phyloP scores from a whole-genome alignment of 2,797 vertebrate genomes.

The Euthynnus affinis region DNA sequence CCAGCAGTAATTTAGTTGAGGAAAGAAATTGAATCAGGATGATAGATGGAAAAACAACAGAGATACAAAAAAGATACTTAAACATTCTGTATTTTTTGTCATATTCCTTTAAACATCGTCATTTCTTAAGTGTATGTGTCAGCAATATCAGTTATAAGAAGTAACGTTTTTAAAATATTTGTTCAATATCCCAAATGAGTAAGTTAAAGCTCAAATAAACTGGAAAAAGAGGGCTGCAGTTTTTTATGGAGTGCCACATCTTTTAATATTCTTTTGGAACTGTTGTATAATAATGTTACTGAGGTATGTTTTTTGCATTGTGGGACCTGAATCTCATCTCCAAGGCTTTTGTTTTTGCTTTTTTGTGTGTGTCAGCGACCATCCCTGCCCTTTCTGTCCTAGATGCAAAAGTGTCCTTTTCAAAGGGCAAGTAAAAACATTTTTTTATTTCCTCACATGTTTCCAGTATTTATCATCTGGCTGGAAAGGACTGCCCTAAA shows the following conservation, averaged over 20 bases:
- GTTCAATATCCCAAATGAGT: neutral
- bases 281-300: neutral
- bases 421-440: conserved; percentile 25
- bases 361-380: neutral
- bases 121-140: no score
- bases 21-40: no score
- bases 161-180: neutral
- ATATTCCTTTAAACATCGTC: no score
- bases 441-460: neutral
- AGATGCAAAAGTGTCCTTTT: conserved; percentile 42
- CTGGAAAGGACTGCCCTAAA: neutral
- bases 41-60: no score
- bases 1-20: no score
- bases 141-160: neutral
- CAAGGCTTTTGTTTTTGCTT: neutral
- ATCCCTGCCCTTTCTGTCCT: conserved; percentile 2
- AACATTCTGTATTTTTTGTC: no score
- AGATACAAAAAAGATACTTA: no score
- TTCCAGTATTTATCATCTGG: conserved; percentile 20
- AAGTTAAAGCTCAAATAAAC: neutral
- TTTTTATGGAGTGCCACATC: neutral
- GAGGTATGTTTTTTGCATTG: neutral
- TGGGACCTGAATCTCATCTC: neutral
- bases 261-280: conserved; percentile 6
- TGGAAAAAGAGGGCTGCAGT: no score